Conservation (phyloP, 1,140 invertebrate genomes). For the Drosophila melanogaster region Release_6_plus_ISO1_MT NT_037436.4:12056001-12056500, state of each 20-base stretch:
- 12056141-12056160: constrained; percentile 26
- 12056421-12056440: constrained; percentile 37
- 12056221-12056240: constrained; percentile 33
- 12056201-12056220: constrained; percentile 11
- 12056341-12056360: constrained; percentile 49
- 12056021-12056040: background rate
- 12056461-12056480: constrained; percentile 67
- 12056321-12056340: constrained; percentile 64
- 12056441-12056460: constrained; percentile 66
- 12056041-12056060: background rate
- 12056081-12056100: constrained; percentile 13
- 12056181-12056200: constrained; percentile 5
- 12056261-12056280: constrained; percentile 30
- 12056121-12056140: constrained; percentile 34
- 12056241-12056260: constrained; percentile 53
- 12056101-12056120: constrained; percentile 26
- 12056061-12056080: constrained; percentile 26
- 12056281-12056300: constrained; percentile 47
- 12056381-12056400: constrained; percentile 20
- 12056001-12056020: background rate
- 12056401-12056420: constrained; percentile 6
- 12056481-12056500: constrained; percentile 66
- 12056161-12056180: constrained; percentile 47
- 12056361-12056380: constrained; percentile 40
- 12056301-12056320: constrained; percentile 20